Evolutionary conservation across 1,140 invertebrate species (phyloP).

Genomic region (Brachionus plicatilis): DNA sequence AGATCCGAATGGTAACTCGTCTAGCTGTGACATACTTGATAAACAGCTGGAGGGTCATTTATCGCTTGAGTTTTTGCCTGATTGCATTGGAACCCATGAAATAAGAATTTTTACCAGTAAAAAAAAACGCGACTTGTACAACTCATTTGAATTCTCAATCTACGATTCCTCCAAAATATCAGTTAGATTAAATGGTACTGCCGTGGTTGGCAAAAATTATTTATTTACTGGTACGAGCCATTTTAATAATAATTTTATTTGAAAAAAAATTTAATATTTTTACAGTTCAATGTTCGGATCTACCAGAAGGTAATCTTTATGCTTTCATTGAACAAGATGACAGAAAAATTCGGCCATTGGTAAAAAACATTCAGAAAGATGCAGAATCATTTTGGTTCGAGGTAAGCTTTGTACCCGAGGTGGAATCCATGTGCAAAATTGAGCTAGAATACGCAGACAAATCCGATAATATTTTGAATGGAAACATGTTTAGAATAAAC

Average conservation of each 20-base stretch:
- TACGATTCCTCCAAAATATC: not conserved
- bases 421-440: not conserved
- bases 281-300: not conserved
- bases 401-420: not conserved
- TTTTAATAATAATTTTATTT: not conserved
- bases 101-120: constrained; percentile 1
- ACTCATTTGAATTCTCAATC: not conserved
- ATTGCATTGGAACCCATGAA: not conserved
- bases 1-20: not conserved
- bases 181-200: not conserved
- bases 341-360: not conserved
- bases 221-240: not conserved
- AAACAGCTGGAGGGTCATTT: not conserved
- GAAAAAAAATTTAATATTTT: not conserved
- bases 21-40: not conserved
- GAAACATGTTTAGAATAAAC: not conserved
- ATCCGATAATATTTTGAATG: not conserved
- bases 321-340: not conserved
- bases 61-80: not conserved
- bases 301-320: not conserved
- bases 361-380: not conserved
- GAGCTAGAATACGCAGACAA: not conserved
- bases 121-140: not conserved
- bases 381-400: not conserved
- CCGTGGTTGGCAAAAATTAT: not conserved